Evolutionary conservation across 2,888 invertebrate species (phyloP), one percentile per base, ranked within the genome.

Genomic region (Euclidia mi): DNA sequence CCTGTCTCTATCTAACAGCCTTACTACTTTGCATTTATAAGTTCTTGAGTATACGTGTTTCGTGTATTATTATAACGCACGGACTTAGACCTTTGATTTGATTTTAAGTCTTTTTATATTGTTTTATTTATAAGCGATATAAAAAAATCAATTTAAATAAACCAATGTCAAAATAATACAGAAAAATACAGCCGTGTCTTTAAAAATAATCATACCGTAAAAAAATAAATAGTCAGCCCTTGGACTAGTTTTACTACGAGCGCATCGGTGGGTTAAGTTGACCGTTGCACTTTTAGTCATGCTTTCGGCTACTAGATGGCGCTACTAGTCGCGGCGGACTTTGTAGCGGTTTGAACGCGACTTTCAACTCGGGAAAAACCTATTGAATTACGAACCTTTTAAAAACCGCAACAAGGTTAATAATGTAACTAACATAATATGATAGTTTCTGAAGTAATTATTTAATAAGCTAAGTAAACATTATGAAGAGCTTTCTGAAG

Each of bases 291-390:
- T 69, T 79, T 80, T 85, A 76, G 81, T 88, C 78, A 51, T 3
- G 81, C 86, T 89, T 87, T 89, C 81, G 82, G 79, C 61, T 88
- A 68, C 89, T 79, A 88, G 94, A 92, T 93, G 93, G 89, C 91
- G 90, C 48, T 81, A 85, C 52, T 6, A 48, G 87, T 83, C 28
- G 42, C 25, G 11, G 4, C 12, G 17, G 6, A 11, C 20, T 25
- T 20, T 7, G 4, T 25, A 25, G 20, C 20, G 4, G 6, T 6
- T 7, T 25, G 9, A 29, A 12, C 14, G 14, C 18, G 11, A 40
- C 20, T n/a, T 2, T 20, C 17, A 11, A 12, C 6, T 18, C 0
- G 31, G 15, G 2, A 14, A 3, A 10, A 29, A 28, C 12, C 25
- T 10, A 28, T 28, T 2, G 29, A 29, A 28, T 29, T 17, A 11